phyloP scores from a whole-genome alignment of 2,888 invertebrate genomes.

The Pachycephus smyrnensis region DNA sequence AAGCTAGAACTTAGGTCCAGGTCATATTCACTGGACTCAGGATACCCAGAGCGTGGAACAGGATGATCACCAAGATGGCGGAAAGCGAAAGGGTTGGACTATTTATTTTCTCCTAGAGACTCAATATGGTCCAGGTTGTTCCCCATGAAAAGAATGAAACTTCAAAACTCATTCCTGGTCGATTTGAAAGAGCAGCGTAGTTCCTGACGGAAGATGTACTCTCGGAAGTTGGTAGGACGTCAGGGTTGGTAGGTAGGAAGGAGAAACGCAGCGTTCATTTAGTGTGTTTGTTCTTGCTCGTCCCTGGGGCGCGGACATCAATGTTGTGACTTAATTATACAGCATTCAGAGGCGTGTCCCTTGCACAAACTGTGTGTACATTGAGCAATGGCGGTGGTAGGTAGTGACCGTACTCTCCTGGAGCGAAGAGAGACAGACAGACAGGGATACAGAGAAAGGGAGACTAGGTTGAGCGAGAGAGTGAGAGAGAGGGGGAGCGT shows the following conservation, averaged over 20 bases:
- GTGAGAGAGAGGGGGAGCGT: too few species aligned
- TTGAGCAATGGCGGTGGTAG: constrained; percentile 32
- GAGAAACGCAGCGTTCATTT: constrained; percentile 62
- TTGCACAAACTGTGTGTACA: constrained; percentile 49
- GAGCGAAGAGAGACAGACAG: too few species aligned
- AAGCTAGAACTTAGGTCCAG: constrained; percentile 37
- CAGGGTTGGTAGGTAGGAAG: constrained; percentile 36
- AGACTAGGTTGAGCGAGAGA: too few species aligned
- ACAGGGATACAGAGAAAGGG: too few species aligned
- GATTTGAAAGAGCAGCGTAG: constrained; percentile 4
- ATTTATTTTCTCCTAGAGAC: constrained; percentile 1
- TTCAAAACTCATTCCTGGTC: too few species aligned
- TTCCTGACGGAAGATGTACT: constrained; percentile 22
- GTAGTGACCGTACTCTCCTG: constrained; percentile 45
- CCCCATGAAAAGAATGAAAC: too few species aligned
- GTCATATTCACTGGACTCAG: not conserved
- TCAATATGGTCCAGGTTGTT: constrained; percentile 3
- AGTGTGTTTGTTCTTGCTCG: constrained; percentile 63
- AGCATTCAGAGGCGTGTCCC: constrained; percentile 63
- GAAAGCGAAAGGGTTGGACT: not conserved
- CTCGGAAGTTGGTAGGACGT: constrained; percentile 10
- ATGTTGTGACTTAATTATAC: constrained; percentile 66
- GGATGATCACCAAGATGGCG: too few species aligned
- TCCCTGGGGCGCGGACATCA: constrained; percentile 55
- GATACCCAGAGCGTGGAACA: constrained; percentile 32